Conservation (phyloP, 2,888 invertebrate genomes). For the Dilophus febrilis region DNA sequence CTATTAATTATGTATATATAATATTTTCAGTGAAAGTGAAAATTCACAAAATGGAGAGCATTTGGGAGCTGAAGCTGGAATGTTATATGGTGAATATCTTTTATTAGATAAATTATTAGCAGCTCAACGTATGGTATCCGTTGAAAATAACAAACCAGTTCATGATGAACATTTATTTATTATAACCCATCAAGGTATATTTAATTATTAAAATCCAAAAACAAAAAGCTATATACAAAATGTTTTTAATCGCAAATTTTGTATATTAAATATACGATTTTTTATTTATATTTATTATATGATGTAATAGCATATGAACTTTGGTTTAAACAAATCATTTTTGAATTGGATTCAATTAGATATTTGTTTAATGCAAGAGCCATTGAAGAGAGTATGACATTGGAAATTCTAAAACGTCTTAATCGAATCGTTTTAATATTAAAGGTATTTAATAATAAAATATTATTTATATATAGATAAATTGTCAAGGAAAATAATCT, state of each 20-base stretch:
- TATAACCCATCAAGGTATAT: conserved; percentile 89
- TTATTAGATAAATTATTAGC: conserved; percentile 73
- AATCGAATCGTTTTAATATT: conserved; percentile 84
- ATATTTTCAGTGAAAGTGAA: not conserved
- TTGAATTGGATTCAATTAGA: conserved; percentile 86
- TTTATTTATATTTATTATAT: no score
- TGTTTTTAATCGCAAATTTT: not conserved
- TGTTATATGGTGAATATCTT: conserved; percentile 80
- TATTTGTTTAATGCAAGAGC: conserved; percentile 54
- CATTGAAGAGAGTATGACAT: conserved; percentile 78
- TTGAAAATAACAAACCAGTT: conserved; percentile 52
- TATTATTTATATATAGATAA: no score
- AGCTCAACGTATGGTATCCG: conserved; percentile 67
- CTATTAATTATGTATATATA: no score
- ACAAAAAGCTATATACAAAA: not conserved
- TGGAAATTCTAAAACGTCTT: conserved; percentile 81
- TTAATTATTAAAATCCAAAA: not conserved
- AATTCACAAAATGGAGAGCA: conserved; percentile 34
- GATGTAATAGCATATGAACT: conserved; percentile 92
- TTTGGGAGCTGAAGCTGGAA: conserved; percentile 53
- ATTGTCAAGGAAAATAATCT: no score
- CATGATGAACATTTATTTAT: conserved; percentile 98
- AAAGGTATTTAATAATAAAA: conserved; percentile 40
- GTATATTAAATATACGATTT: not conserved
- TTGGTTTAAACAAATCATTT: conserved; percentile 99